These are phyloP conservation scores for Aselliscus stoliczkanus DNA, from an alignment of 2,797 vertebrate species.

Conservation along the genomic window DNA sequence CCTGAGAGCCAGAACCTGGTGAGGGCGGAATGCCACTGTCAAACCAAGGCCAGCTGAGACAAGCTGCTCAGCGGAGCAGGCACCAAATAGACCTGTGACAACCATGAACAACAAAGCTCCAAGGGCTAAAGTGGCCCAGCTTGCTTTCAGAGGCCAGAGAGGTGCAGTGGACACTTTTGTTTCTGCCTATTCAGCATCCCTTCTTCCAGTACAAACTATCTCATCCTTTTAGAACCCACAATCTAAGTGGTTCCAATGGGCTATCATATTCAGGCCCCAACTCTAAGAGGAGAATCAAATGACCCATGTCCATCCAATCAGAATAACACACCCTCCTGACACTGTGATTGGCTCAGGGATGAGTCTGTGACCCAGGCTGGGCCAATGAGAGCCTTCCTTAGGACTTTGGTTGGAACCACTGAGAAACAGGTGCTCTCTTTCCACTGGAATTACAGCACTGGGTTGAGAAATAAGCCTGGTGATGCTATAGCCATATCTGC, in stretches of 20 bases:
- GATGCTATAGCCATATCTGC: neutral
- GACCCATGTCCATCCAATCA: neutral
- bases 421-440: neutral
- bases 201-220: neutral
- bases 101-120: neutral
- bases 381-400: neutral
- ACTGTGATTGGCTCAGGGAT: neutral
- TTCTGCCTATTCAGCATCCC: neutral
- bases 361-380: neutral
- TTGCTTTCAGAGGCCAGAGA: neutral
- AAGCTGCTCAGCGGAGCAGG: neutral
- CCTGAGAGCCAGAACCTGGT: neutral
- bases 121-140: neutral
- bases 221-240: neutral
- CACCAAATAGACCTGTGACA: neutral
- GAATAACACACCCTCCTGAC: neutral
- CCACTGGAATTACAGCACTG: neutral
- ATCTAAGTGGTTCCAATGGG: neutral
- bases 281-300: neutral
- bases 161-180: neutral
- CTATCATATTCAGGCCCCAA: neutral
- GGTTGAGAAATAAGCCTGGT: neutral
- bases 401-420: neutral
- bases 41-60: neutral
- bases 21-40: neutral